Conservation (phyloP, 2,888 invertebrate species). For the Cantharis rufa region DNA sequence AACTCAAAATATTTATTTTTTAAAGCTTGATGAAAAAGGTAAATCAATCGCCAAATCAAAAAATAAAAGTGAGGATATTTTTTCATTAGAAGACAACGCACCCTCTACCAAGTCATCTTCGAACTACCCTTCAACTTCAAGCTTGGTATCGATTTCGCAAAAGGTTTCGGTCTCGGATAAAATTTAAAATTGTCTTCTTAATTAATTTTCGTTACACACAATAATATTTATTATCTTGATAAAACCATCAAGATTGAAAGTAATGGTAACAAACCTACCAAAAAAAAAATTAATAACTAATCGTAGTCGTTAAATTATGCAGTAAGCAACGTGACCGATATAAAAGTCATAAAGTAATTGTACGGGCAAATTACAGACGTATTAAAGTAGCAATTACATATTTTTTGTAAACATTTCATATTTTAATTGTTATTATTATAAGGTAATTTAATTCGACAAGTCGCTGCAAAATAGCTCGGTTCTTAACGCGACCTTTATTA, state of each 20-base stretch:
- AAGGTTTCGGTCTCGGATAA: not conserved
- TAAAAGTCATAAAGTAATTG: slow-evolving; percentile 25
- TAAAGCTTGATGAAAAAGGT: not conserved
- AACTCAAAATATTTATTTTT: no score
- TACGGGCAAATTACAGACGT: slow-evolving; percentile 23
- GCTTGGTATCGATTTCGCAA: not conserved
- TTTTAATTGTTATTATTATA: not conserved
- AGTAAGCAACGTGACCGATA: not conserved
- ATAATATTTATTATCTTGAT: not conserved
- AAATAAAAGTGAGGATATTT: not conserved
- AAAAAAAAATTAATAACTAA: not conserved
- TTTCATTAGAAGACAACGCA: not conserved
- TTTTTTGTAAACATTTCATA: not conserved
- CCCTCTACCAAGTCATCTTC: not conserved
- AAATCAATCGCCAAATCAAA: not conserved
- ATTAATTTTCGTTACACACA: not conserved
- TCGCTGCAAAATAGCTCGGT: not conserved
- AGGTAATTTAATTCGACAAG: not conserved
- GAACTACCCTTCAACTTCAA: not conserved
- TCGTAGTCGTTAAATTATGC: slow-evolving; percentile 3
- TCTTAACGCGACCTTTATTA: not conserved
- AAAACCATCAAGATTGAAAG: not conserved
- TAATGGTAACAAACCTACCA: not conserved
- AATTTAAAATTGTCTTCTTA: not conserved
- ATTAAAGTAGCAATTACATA: slow-evolving; percentile 6